Evolutionary conservation across 2,113 vertebrate species (phyloP).

Genomic region (Pachyramphus minor): DNA sequence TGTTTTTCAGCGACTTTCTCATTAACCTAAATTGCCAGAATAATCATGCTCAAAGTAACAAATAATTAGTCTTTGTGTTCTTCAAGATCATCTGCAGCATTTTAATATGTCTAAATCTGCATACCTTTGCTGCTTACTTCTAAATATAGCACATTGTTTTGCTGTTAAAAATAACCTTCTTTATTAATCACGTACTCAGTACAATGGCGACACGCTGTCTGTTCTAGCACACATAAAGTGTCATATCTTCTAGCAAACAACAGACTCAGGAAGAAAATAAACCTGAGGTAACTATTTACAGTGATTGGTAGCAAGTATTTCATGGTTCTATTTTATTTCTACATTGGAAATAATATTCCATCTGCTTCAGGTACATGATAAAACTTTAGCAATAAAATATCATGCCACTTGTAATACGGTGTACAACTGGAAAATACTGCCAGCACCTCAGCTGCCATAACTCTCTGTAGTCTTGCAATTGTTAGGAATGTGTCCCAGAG

Average conservation of each 20-base stretch:
- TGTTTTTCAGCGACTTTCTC: not conserved
- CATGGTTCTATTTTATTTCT: not conserved
- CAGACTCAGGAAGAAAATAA: conserved; percentile 11
- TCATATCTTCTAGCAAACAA: not conserved
- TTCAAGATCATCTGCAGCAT: not conserved
- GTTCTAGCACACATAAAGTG: not conserved
- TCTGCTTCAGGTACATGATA: not conserved
- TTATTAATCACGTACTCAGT: not conserved
- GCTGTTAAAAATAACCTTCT: conserved; percentile 40
- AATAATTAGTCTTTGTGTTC: not conserved
- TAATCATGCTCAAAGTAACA: not conserved
- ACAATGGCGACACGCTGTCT: not conserved
- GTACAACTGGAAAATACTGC: not conserved
- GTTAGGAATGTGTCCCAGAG: not conserved
- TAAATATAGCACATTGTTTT: conserved; percentile 53
- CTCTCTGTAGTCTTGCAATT: not conserved
- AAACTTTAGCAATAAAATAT: not conserved
- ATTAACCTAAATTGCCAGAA: not conserved
- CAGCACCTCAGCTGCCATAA: conserved; percentile 11
- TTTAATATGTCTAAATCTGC: not conserved
- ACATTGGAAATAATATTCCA: not conserved
- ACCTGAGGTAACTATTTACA: conserved; percentile 1
- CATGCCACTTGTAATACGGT: not conserved
- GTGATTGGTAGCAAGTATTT: not conserved
- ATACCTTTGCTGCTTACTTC: not conserved